Conservation (phyloP, 2,113 vertebrate genomes). For the Isurus oxyrinchus region DNA sequence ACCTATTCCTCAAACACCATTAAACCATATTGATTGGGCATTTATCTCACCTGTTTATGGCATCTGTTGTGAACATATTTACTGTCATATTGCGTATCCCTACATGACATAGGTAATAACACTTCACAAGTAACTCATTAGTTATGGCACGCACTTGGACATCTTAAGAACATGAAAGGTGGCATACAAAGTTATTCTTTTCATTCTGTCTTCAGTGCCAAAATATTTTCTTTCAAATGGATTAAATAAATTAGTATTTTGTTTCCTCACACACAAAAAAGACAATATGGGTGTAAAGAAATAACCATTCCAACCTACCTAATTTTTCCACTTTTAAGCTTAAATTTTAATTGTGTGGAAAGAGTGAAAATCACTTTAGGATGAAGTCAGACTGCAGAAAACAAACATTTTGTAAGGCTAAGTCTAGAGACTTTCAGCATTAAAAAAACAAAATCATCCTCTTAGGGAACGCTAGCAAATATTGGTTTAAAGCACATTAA, state of each 20-base stretch:
- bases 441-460: constrained; percentile 52
- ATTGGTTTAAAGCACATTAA: background rate
- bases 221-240: background rate
- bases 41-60: background rate
- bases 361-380: constrained; percentile 63
- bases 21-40: background rate
- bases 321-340: constrained; percentile 37
- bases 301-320: background rate
- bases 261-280: background rate
- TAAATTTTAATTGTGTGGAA: constrained; percentile 57
- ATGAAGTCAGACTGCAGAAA: constrained; percentile 62
- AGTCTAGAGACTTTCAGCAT: constrained; percentile 70
- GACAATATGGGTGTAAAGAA: background rate
- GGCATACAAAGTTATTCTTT: background rate
- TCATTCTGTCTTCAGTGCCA: background rate
- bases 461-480: background rate
- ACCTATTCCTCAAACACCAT: background rate
- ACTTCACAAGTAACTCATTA: background rate
- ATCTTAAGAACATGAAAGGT: background rate
- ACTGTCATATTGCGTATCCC: background rate
- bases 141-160: background rate
- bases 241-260: background rate
- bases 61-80: background rate
- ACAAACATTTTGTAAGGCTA: constrained; percentile 65
- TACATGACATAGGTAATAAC: background rate